A percentile compares a stretch with the other conserved stretches of the same genome.
phyloP scores from a whole-genome alignment of 2,888 invertebrate genomes.

The Parnassius mnemosyne region DNA sequence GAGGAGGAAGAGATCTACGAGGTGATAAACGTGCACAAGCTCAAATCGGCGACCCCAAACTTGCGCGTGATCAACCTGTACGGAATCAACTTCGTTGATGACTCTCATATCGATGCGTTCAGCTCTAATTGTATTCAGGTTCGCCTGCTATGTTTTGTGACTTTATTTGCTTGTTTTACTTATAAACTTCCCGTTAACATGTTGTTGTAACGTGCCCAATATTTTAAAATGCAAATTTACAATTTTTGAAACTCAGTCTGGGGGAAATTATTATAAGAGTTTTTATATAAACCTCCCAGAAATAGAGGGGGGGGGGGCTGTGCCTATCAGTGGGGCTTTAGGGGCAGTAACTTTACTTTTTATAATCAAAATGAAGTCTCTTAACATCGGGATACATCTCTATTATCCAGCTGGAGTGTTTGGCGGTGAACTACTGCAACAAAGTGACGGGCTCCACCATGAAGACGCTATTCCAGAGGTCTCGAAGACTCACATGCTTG shows the following conservation, averaged over 20 bases:
- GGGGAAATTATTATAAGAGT: too few relatives aligned
- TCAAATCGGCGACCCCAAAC: constrained; percentile 99
- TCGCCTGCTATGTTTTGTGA: neutral
- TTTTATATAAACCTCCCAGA: too few relatives aligned
- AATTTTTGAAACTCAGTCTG: too few relatives aligned
- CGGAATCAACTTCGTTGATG: constrained; percentile 98
- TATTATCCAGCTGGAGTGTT: constrained; percentile 89
- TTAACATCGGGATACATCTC: neutral
- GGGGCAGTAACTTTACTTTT: too few relatives aligned
- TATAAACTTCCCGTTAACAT: too few relatives aligned
- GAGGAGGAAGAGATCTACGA: constrained; percentile 99
- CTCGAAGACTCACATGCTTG: constrained; percentile 93
- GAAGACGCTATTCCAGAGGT: constrained; percentile 95
- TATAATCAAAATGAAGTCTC: too few relatives aligned
- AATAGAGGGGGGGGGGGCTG: too few relatives aligned
- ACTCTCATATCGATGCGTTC: constrained; percentile 99
- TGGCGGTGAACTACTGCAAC: constrained; percentile 98
- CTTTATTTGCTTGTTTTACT: too few relatives aligned
- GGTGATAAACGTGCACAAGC: constrained; percentile 98
- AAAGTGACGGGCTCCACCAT: constrained; percentile 98
- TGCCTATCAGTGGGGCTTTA: too few relatives aligned
- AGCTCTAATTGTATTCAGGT: constrained; percentile 96
- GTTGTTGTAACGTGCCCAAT: too few relatives aligned
- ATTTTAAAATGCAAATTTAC: too few relatives aligned
- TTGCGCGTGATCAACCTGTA: constrained; percentile 98